A percentile compares a stretch with the other conserved stretches of the same genome.
Conservation (phyloP, 2,797 vertebrate genomes). For the Pangasius mekongensis region DNA sequence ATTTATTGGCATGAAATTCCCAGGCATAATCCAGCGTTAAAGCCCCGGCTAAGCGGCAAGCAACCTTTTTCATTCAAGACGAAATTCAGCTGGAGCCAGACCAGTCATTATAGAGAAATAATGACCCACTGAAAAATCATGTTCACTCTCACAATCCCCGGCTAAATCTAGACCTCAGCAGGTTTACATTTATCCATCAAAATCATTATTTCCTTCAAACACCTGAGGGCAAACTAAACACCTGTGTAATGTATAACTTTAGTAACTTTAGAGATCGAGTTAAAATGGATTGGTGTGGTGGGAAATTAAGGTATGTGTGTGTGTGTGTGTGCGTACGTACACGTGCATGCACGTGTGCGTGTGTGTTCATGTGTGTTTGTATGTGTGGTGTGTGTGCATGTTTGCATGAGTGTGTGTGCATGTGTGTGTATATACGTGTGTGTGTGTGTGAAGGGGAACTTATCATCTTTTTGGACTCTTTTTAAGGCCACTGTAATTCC, state of each 20-base stretch:
- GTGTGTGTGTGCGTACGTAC: not conserved
- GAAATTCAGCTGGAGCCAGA: conserved; percentile 72
- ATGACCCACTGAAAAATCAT: conserved; percentile 67
- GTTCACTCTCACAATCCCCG: conserved; percentile 59
- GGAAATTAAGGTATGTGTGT: conserved; percentile 25
- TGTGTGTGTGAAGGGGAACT: not conserved
- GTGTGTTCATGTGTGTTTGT: not conserved
- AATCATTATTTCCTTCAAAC: conserved; percentile 56
- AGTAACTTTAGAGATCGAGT: conserved; percentile 24
- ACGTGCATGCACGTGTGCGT: not conserved
- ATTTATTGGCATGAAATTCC: conserved; percentile 73
- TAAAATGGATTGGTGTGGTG: conserved; percentile 34
- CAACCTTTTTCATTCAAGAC: conserved; percentile 72
- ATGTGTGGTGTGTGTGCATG: not conserved
- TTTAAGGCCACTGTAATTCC: conserved; percentile 68
- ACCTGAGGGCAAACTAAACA: conserved; percentile 58
- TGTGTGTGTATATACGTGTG: not conserved
- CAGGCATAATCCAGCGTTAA: conserved; percentile 59
- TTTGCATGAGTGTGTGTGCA: not conserved
- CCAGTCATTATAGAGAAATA: conserved; percentile 72
- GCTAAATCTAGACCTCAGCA: conserved; percentile 49
- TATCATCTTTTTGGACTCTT: conserved; percentile 70
- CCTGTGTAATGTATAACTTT: conserved; percentile 53
- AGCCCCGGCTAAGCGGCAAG: conserved; percentile 62
- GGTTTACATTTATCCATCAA: conserved; percentile 59